A percentile compares a stretch with the other conserved stretches of the same genome.
Conservation (phyloP, 2,113 vertebrate genomes). For the Xiphorhynchus elegans region DNA sequence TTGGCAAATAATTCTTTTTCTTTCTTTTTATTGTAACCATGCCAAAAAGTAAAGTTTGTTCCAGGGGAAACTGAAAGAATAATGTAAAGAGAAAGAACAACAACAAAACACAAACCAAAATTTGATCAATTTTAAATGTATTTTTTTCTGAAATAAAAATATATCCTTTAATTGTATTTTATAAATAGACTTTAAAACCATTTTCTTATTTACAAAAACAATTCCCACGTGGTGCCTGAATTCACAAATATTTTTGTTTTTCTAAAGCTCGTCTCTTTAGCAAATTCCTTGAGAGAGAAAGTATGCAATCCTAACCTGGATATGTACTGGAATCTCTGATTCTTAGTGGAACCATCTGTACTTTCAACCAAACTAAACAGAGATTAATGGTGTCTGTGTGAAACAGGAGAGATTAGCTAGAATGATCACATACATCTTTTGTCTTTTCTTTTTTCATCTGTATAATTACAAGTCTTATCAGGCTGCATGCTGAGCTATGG, state of each 20-base stretch:
- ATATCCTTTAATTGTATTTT: neutral
- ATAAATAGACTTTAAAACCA: neutral
- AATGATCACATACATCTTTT: neutral
- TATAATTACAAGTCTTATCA: slow-evolving; percentile 30
- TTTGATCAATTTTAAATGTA: neutral
- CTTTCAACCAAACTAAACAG: neutral
- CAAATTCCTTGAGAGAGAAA: neutral
- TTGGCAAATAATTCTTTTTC: neutral
- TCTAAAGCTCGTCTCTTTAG: neutral
- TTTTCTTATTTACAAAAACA: neutral
- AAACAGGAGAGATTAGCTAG: neutral
- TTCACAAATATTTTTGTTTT: neutral
- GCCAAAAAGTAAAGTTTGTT: neutral
- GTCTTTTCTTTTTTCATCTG: neutral
- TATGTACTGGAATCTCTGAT: neutral
- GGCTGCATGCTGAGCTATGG: slow-evolving; percentile 26
- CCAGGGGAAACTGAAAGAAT: neutral
- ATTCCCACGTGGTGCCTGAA: neutral
- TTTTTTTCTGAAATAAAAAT: neutral
- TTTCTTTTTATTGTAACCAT: neutral
- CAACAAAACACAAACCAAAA: too few relatives aligned
- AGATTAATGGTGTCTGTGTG: neutral
- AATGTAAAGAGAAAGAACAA: neutral
- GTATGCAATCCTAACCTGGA: neutral
- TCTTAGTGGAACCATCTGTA: neutral